Percentiles rank a stretch among this genome's conserved stretches.
phyloP scores from a whole-genome alignment of 2,888 invertebrate genomes.

The Halictus quadricinctus region DNA sequence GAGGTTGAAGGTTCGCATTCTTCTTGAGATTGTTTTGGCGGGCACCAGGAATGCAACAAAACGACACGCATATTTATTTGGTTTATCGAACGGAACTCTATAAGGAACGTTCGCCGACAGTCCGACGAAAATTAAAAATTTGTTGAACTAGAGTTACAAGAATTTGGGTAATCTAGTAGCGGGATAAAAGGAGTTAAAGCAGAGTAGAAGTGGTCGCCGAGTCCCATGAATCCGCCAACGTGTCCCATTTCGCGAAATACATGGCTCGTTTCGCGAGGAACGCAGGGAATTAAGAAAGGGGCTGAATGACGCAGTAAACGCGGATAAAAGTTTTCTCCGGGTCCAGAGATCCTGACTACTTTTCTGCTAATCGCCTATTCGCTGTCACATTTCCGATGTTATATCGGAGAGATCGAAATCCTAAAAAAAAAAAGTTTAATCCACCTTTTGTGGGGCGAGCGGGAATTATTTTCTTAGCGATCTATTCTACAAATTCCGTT shows the following conservation, averaged over 20 bases:
- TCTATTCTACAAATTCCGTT: neutral
- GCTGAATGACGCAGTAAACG: constrained; percentile 1
- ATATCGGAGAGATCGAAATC: neutral
- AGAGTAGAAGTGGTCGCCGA: neutral
- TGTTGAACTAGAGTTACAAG: neutral
- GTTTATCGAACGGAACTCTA: neutral
- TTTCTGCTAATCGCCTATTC: neutral
- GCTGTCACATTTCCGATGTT: neutral
- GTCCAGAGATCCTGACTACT: neutral
- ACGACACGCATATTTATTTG: neutral
- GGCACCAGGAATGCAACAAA: neutral
- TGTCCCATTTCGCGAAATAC: constrained; percentile 9
- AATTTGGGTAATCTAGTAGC: constrained; percentile 11
- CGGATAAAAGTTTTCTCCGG: constrained; percentile 16
- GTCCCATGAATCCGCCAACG: neutral
- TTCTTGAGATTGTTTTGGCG: neutral
- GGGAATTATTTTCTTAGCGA: neutral
- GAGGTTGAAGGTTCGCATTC: neutral
- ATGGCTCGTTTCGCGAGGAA: neutral
- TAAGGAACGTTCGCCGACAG: neutral
- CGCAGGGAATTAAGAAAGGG: constrained; percentile 10
- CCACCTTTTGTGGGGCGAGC: neutral
- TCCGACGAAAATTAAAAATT: neutral
- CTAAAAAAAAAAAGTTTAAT: neutral
- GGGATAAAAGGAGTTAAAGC: neutral